Conservation (phyloP, 2,113 vertebrate genomes). For the Turnix velox region DNA sequence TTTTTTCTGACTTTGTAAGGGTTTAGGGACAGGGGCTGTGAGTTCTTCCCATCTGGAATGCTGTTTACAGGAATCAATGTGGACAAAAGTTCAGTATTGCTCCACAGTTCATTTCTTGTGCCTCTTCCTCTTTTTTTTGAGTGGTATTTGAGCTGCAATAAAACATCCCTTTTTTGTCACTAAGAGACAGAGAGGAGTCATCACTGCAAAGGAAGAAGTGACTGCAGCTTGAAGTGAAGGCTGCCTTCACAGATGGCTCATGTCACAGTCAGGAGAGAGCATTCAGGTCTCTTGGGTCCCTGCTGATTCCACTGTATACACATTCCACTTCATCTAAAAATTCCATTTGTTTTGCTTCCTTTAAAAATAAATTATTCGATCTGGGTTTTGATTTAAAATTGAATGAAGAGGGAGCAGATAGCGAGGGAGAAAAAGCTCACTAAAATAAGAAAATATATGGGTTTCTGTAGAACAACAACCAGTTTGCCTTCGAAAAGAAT, state of each 20-base stretch:
- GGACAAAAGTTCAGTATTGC: not conserved
- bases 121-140: not conserved
- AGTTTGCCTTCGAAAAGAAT: conserved; percentile 1
- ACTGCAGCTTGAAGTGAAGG: not conserved
- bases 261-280: not conserved
- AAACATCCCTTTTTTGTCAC: not conserved
- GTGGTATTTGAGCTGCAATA: not conserved
- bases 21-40: not conserved
- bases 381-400: not conserved
- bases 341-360: not conserved
- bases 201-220: not conserved
- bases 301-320: not conserved
- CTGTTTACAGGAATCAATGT: not conserved
- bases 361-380: not conserved
- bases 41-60: not conserved
- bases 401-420: not conserved
- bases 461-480: conserved; percentile 33
- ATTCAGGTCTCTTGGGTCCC: not conserved
- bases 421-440: not conserved
- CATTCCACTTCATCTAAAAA: not conserved
- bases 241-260: not conserved
- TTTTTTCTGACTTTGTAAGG: not conserved
- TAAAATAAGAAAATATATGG: conserved; percentile 3
- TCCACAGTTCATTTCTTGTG: not conserved
- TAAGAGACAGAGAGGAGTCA: not conserved